phyloP scores from a whole-genome alignment of 2,888 invertebrate genomes.

The Clivina fossor region DNA sequence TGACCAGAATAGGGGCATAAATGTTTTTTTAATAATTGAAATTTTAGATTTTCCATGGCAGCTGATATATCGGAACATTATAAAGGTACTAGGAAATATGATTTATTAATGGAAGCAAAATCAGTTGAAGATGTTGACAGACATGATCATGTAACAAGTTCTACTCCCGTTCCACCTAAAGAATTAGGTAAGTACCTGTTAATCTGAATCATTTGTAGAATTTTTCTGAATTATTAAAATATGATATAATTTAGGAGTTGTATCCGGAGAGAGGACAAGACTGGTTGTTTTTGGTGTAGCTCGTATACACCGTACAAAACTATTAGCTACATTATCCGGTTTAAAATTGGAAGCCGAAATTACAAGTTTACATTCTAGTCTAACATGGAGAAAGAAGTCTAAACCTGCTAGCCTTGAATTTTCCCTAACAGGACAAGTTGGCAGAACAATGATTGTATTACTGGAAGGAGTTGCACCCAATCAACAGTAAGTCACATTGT shows the following conservation, averaged over 20 bases:
- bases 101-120: constrained; percentile 59
- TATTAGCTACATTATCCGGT: constrained; percentile 89
- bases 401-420: constrained; percentile 71
- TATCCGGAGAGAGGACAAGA: constrained; percentile 67
- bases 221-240: too few species aligned
- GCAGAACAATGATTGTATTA: constrained; percentile 87
- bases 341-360: constrained; percentile 94
- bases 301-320: constrained; percentile 80
- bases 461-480: constrained; percentile 87
- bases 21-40: constrained; percentile 50
- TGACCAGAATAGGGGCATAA: too few species aligned
- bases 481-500: constrained; percentile 84
- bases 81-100: constrained; percentile 62
- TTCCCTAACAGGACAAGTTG: constrained; percentile 86
- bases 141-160: constrained; percentile 47
- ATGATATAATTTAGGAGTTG: constrained; percentile 49
- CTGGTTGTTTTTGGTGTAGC: constrained; percentile 85
- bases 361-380: constrained; percentile 85
- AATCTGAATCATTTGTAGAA: too few species aligned
- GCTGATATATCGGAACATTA: constrained; percentile 71
- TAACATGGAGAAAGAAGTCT: constrained; percentile 86
- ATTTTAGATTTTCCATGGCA: constrained; percentile 71
- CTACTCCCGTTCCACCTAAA: constrained; percentile 51
- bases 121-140: constrained; percentile 61
- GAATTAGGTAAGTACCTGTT: constrained; percentile 52